A percentile compares a stretch with the other conserved stretches of the same genome.
phyloP scores from a whole-genome alignment of 2,888 invertebrate species.

The Gibbula magus region DNA sequence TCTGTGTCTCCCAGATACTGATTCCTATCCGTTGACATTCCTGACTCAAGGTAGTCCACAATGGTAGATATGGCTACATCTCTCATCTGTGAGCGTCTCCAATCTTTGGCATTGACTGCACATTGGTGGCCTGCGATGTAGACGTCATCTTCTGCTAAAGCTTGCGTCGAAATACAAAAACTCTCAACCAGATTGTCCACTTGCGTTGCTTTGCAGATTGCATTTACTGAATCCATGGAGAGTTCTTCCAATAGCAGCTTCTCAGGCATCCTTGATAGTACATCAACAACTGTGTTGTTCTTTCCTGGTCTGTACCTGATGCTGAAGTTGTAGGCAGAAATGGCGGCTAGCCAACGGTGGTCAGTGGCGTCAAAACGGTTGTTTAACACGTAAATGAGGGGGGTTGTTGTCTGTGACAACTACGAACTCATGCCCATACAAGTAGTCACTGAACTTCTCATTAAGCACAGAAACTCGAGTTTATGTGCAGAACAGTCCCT shows the following conservation, averaged over 20 bases:
- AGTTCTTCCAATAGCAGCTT: neutral
- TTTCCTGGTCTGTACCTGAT: conserved; percentile 44
- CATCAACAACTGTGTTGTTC: no score
- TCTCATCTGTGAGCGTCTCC: no score
- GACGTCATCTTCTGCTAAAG: neutral
- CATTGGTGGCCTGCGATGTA: neutral
- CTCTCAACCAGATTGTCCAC: conserved; percentile 9
- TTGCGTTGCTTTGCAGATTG: neutral
- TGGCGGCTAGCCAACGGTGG: neutral
- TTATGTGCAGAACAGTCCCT: conserved; percentile 39
- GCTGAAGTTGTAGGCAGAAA: conserved; percentile 3
- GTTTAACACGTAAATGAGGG: neutral
- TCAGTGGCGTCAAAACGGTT: neutral
- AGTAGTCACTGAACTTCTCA: conserved; percentile 35
- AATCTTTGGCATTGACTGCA: no score
- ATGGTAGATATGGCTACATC: no score
- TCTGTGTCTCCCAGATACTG: no score
- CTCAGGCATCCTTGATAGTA: conserved; percentile 39
- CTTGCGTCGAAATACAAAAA: neutral
- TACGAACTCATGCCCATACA: conserved; percentile 33
- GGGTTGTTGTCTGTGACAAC: conserved; percentile 37
- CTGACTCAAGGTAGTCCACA: no score
- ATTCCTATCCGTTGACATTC: no score
- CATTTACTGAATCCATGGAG: conserved; percentile 11
- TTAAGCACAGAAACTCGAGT: conserved; percentile 39